Percentiles rank a stretch among this genome's conserved stretches.
Evolutionary conservation across 1,140 invertebrate species (phyloP).

Genomic region (Acromyrmex heyeri): DNA sequence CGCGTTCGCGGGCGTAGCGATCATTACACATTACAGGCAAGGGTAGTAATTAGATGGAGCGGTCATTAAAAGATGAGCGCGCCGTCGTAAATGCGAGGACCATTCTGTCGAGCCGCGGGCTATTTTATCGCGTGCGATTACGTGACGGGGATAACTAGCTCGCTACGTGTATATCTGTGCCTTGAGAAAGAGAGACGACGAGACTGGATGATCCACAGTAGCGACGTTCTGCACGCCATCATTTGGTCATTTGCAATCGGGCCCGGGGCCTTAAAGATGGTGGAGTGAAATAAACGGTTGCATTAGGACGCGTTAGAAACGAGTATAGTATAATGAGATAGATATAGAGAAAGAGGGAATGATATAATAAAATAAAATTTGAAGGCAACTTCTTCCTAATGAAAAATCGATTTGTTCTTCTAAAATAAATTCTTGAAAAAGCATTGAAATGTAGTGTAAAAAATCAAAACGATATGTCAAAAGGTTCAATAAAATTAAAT

Average conservation of each 20-base stretch:
- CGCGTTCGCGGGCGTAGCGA: conserved; percentile 42
- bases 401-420: background rate
- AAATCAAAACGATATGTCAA: background rate
- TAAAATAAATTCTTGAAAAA: background rate
- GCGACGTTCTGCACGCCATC: conserved; percentile 35
- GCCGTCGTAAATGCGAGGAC: conserved; percentile 56
- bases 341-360: background rate
- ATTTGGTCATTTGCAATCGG: conserved; percentile 50
- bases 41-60: conserved; percentile 55
- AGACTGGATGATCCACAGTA: conserved; percentile 56
- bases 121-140: conserved; percentile 59
- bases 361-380: conserved; percentile 22
- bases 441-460: background rate
- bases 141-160: conserved; percentile 55
- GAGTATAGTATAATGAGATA: background rate
- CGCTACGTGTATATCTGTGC: conserved; percentile 45
- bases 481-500: too few species aligned
- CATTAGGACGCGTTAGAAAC: conserved; percentile 40
- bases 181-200: conserved; percentile 49
- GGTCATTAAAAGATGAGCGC: conserved; percentile 48
- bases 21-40: conserved; percentile 48
- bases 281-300: conserved; percentile 14
- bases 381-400: background rate
- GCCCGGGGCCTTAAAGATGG: conserved; percentile 9
- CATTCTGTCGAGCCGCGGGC: conserved; percentile 52